Evolutionary conservation across 2,797 vertebrate genomes (phyloP).

Genomic region (Zenarchopterus dispar): DNA sequence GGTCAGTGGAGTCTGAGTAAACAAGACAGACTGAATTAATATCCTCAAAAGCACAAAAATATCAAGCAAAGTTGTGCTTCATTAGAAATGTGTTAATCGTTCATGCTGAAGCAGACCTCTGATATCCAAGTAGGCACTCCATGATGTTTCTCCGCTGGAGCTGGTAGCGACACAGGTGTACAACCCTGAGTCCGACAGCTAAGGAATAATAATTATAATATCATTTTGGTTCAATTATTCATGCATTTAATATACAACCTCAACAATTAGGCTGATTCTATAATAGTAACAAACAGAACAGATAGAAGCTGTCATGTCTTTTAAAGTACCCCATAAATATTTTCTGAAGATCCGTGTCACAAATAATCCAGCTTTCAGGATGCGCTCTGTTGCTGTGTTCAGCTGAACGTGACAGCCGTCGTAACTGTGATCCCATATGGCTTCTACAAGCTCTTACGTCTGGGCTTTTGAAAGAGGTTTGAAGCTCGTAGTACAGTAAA

Average conservation of each 20-base stretch:
- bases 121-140: constrained; percentile 94
- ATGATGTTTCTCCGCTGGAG: constrained; percentile 94
- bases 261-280: neutral
- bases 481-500: constrained; percentile 83
- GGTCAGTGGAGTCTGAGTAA: constrained; percentile 88
- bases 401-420: constrained; percentile 50
- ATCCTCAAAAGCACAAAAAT: constrained; percentile 2
- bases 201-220: constrained; percentile 25
- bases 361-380: constrained; percentile 29
- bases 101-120: constrained; percentile 79
- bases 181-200: constrained; percentile 91
- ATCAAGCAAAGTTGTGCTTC: neutral
- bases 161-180: constrained; percentile 95
- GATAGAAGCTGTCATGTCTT: neutral
- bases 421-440: constrained; percentile 64
- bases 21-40: constrained; percentile 31
- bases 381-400: constrained; percentile 25
- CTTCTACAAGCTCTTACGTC: constrained; percentile 66
- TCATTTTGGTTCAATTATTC: constrained; percentile 1
- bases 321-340: constrained; percentile 20
- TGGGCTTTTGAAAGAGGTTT: constrained; percentile 63
- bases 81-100: constrained; percentile 6
- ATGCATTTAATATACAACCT: neutral
- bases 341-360: constrained; percentile 24
- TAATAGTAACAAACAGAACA: constrained; percentile 2